Base-by-base conservation (phyloP, 2,888 invertebrate genomes). In the Parnassius orleans region DNA sequence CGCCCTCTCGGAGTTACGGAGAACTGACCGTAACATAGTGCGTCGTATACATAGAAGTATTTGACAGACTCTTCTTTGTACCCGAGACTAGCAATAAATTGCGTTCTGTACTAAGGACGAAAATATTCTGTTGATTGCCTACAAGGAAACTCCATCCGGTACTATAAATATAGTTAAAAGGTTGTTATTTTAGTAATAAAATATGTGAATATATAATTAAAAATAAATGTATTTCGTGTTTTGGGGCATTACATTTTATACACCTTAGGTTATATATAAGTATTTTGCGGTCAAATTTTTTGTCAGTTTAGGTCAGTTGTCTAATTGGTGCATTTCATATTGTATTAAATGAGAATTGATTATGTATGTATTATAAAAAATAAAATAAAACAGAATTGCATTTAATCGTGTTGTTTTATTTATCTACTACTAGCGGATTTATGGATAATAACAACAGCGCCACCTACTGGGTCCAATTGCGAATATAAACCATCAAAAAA, bases 131-230 rank as follows among this genome's bases (percentile, higher is more conserved):
- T 46, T 33, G 7, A 33, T 33, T 33, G 33, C 33, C 33, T 5
- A 33, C 46, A 10, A 24, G 11, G 1, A 51, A 51, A 51, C 2
- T 3, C 3, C 10, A 19, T 51, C 11, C 19, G 33, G 47, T 12
- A 60, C 15, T 58, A 44, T 57, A 33, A 7, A 33, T 33, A 7
- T 33, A 52, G 33, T 43, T 44, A 48, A 50, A 50, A 53, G 46
- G 60, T 60, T 57, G 43, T 65, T 48, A 54, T 60, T 60, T 60
- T 51, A 60, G 53, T 43, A 59, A 41, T 53, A 58, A 57, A 57
- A 48, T 19, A 19, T 44, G 33, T 53, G 50, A 50, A 41, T 14
- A 15, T 47, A 15, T 54, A 44, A 41, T n/a, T 42, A 50, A 44
- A 10, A 33, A 33, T 33, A 33, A 33, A 33, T 33, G 33, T 33